These are phyloP conservation scores for Spodoptera picta DNA, from an alignment of 2,888 invertebrate genomes.

Conservation along the genomic window DNA sequence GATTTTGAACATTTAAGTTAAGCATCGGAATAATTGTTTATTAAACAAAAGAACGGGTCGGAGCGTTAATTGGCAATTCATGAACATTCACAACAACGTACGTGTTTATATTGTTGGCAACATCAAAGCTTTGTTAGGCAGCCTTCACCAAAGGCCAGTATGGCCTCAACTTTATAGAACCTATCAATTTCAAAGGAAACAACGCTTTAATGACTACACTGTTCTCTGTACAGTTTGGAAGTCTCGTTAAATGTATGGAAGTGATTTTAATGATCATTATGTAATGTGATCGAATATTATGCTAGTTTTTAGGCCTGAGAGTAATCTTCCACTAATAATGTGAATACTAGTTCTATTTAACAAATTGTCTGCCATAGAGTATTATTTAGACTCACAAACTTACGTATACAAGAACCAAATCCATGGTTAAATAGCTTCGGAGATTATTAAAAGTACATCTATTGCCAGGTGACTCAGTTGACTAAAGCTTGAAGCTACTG, in stretches of 20 bases:
- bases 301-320: too few relatives aligned
- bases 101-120: constrained; percentile 53
- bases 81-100: constrained; percentile 33
- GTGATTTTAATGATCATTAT: too few relatives aligned
- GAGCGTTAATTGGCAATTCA: constrained; percentile 52
- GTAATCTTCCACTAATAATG: too few relatives aligned
- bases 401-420: too few relatives aligned
- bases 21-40: constrained; percentile 39
- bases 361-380: too few relatives aligned
- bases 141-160: constrained; percentile 29
- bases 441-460: too few relatives aligned
- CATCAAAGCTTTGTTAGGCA: constrained; percentile 52
- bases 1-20: constrained; percentile 30
- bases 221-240: constrained; percentile 16
- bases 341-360: too few relatives aligned
- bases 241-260: background rate
- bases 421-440: too few relatives aligned
- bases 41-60: constrained; percentile 44
- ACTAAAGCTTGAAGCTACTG: too few relatives aligned
- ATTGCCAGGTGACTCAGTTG: too few relatives aligned
- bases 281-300: too few relatives aligned
- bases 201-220: constrained; percentile 34
- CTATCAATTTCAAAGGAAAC: constrained; percentile 50
- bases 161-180: constrained; percentile 44
- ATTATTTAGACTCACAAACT: too few relatives aligned